Conservation (phyloP, 1,140 invertebrate species). For the Aphelinus certus region DNA sequence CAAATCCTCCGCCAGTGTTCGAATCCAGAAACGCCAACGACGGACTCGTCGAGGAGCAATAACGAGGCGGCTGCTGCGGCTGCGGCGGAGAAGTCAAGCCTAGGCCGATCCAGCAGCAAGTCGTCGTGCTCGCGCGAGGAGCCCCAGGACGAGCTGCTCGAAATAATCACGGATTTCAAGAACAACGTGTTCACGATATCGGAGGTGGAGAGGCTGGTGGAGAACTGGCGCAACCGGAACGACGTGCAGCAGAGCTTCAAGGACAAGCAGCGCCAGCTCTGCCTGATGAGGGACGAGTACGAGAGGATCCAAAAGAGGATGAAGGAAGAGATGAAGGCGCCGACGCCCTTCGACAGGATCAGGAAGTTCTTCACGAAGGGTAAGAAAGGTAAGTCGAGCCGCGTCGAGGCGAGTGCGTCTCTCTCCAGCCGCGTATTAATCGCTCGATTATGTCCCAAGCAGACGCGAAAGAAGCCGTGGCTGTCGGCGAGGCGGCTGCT, state of each 20-base stretch:
- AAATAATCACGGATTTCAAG: constrained; percentile 90
- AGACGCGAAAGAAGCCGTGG: constrained; percentile 43
- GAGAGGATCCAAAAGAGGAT: constrained; percentile 82
- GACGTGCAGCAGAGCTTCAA: constrained; percentile 86
- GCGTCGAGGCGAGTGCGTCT: too few species aligned
- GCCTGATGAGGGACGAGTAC: constrained; percentile 81
- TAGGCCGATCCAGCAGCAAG: constrained; percentile 32
- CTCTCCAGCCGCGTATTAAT: too few species aligned
- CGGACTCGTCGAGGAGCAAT: too few species aligned
- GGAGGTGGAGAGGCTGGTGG: constrained; percentile 84
- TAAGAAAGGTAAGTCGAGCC: constrained; percentile 64
- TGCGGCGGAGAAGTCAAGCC: neutral
- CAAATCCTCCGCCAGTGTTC: neutral
- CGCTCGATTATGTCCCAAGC: neutral
- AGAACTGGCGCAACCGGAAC: constrained; percentile 85
- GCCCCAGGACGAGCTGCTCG: constrained; percentile 80
- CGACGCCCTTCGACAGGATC: constrained; percentile 81
- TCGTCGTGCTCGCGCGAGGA: constrained; percentile 53
- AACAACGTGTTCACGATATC: constrained; percentile 86
- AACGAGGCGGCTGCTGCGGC: too few species aligned
- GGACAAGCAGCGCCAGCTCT: constrained; percentile 84
- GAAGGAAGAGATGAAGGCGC: constrained; percentile 76
- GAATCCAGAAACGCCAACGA: neutral
- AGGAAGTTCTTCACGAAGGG: constrained; percentile 78
- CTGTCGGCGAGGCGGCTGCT: constrained; percentile 24